Percentiles rank a stretch among this genome's conserved stretches.
Evolutionary conservation across 64 coral and sea anemone genomes (phyloP).

Genomic region (Montipora capricornis): DNA sequence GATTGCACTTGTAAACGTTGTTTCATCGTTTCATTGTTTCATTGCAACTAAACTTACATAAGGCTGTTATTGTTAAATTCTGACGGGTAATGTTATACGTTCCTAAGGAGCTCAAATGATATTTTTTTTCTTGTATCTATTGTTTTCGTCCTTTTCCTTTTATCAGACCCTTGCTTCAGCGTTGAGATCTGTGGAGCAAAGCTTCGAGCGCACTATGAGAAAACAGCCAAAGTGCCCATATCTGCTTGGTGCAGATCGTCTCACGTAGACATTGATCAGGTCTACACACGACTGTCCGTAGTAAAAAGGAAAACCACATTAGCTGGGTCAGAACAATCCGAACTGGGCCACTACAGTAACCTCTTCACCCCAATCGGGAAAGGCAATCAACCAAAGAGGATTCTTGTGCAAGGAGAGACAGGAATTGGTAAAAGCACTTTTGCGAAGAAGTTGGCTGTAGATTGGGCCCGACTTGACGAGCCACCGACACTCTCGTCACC

Average conservation of each 20-base stretch:
- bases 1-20: too few relatives aligned
- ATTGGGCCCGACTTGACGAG: not conserved
- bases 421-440: slow-evolving; percentile 4
- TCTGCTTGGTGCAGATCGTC: not conserved
- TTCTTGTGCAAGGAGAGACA: not conserved
- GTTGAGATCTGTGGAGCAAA: not conserved
- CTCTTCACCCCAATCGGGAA: not conserved
- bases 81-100: too few relatives aligned
- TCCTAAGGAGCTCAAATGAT: too few relatives aligned
- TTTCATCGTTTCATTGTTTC: too few relatives aligned
- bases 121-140: too few relatives aligned
- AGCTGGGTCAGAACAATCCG: not conserved
- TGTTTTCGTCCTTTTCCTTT: not conserved
- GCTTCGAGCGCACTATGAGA: not conserved
- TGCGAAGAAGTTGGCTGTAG: not conserved
- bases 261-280: not conserved
- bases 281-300: not conserved
- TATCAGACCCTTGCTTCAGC: not conserved
- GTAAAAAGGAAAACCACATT: not conserved
- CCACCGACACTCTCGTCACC: too few relatives aligned
- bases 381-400: not conserved
- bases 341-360: not conserved
- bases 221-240: not conserved
- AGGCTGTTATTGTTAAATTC: too few relatives aligned
- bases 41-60: too few relatives aligned